Conservation (phyloP, 1,140 invertebrate genomes). For the Archivesica marissinica region DNA sequence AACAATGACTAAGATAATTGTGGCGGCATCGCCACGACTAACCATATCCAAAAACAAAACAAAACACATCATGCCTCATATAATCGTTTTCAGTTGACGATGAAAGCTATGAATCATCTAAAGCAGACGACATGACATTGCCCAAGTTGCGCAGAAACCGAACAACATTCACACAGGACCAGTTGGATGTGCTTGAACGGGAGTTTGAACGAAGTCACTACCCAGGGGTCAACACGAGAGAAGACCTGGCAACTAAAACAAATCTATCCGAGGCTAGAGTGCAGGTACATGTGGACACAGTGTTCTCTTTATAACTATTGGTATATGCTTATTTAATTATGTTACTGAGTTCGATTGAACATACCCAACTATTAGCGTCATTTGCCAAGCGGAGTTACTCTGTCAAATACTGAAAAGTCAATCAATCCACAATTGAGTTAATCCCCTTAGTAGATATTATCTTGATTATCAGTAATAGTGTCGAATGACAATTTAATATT, state of each 20-base stretch:
- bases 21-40: too few species aligned
- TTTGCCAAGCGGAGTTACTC: too few species aligned
- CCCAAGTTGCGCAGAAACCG: conserved; percentile 88
- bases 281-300: conserved; percentile 92
- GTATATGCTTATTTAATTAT: too few species aligned
- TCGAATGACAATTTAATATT: too few species aligned
- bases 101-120: not conserved
- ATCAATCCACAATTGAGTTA: too few species aligned
- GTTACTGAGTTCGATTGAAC: not conserved
- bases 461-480: too few species aligned
- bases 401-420: too few species aligned
- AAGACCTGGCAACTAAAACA: conserved; percentile 94
- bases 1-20: too few species aligned
- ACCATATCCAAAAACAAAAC: too few species aligned
- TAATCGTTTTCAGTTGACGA: conserved; percentile 26
- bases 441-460: too few species aligned
- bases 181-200: conserved; percentile 94
- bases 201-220: conserved; percentile 97
- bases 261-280: conserved; percentile 95
- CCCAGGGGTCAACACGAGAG: conserved; percentile 95
- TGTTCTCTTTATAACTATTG: too few species aligned
- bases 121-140: conserved; percentile 40
- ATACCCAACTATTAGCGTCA: not conserved
- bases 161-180: conserved; percentile 95
- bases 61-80: too few species aligned